Evolutionary conservation across 1,140 invertebrate species (phyloP).

Genomic region (Latrodectus geometricus): DNA sequence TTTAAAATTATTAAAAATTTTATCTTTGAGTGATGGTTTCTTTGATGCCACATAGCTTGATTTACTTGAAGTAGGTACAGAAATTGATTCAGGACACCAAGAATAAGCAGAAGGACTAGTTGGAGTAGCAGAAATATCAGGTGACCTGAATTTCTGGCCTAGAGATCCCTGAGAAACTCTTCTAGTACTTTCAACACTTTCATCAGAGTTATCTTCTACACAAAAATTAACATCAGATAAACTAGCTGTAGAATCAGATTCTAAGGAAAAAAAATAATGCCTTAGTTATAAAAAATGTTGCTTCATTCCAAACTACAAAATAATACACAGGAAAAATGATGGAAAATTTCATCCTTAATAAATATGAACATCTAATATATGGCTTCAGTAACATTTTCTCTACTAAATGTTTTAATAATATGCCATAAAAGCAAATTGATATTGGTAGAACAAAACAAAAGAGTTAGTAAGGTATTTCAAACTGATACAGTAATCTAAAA

Average conservation of each 20-base stretch:
- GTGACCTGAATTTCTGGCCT: conserved; percentile 49
- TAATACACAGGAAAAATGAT: not conserved
- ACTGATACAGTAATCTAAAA: no score
- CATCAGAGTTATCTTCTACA: conserved; percentile 48
- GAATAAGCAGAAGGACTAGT: conserved; percentile 62
- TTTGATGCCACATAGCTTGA: conserved; percentile 22
- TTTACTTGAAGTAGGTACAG: conserved; percentile 11
- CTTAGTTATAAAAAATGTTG: no score
- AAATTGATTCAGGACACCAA: conserved; percentile 54
- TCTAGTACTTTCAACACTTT: conserved; percentile 37
- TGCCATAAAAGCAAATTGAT: no score
- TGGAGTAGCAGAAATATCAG: conserved; percentile 54
- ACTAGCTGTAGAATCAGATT: conserved; percentile 57
- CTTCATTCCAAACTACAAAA: not conserved
- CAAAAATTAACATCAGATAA: conserved; percentile 57
- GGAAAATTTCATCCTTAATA: not conserved
- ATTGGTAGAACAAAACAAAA: no score
- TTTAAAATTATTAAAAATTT: conserved; percentile 58
- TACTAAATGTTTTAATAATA: no score
- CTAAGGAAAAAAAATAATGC: conserved; percentile 7
- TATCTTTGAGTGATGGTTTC: conserved; percentile 57
- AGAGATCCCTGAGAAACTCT: conserved; percentile 59
- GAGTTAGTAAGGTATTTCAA: no score
- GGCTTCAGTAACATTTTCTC: no score
- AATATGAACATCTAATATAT: not conserved